Evolutionary conservation across 1,140 invertebrate genomes (phyloP).

Genomic region (Paramacrobiotus metropolitanus): DNA sequence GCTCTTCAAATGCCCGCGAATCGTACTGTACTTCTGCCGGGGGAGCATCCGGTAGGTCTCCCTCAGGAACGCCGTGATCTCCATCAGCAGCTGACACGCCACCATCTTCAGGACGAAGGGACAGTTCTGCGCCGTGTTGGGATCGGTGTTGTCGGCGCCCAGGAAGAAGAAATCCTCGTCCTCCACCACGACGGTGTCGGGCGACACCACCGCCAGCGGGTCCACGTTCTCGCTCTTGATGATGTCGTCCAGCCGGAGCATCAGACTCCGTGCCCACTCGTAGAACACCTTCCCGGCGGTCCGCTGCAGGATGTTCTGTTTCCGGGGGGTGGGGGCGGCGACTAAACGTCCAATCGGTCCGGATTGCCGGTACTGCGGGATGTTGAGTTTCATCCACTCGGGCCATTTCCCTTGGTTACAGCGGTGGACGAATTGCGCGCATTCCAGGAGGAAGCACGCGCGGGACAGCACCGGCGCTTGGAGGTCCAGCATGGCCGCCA

Average conservation of each 20-base stretch:
- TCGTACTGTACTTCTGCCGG: slow-evolving; percentile 17
- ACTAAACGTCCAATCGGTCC: slow-evolving; percentile 11
- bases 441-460: slow-evolving; percentile 74
- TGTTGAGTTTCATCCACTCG: slow-evolving; percentile 67
- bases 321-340: background rate
- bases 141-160: background rate
- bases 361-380: slow-evolving; percentile 37
- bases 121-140: slow-evolving; percentile 38
- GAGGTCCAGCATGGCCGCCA: slow-evolving; percentile 85
- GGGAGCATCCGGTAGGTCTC: slow-evolving; percentile 62
- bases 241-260: slow-evolving; percentile 5
- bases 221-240: background rate
- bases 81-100: slow-evolving; percentile 70
- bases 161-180: background rate
- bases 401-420: slow-evolving; percentile 97
- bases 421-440: slow-evolving; percentile 78
- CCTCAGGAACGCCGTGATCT: slow-evolving; percentile 85
- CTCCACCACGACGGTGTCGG: background rate
- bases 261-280: slow-evolving; percentile 62
- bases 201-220: background rate
- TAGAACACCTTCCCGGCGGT: slow-evolving; percentile 86
- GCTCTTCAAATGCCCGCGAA: slow-evolving; percentile 13
- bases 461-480: slow-evolving; percentile 75
- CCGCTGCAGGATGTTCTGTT: slow-evolving; percentile 54
- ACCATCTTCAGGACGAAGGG: slow-evolving; percentile 72